These are phyloP conservation scores for Pristionchus mayeri DNA, from an alignment of 2,888 invertebrate species.

Conservation along the genomic window DNA sequence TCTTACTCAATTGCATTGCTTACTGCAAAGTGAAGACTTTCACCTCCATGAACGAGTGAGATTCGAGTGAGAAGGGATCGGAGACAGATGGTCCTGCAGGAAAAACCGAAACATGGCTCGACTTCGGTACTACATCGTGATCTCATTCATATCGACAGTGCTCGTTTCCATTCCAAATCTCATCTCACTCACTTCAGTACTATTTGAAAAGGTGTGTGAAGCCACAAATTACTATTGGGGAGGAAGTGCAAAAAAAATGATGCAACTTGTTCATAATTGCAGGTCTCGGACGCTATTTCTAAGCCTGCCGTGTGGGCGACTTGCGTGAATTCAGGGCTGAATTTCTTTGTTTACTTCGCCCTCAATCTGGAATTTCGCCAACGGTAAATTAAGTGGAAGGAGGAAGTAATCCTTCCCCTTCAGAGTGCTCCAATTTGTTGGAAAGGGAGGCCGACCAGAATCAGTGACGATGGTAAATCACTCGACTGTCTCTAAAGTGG, in stretches of 20 bases:
- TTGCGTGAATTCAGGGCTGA: conserved; percentile 52
- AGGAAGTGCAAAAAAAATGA: neutral
- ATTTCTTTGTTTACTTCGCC: conserved; percentile 56
- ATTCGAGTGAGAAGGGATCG: neutral
- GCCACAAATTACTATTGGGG: too few relatives aligned
- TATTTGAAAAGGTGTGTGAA: conserved; percentile 49
- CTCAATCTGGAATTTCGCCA: conserved; percentile 63
- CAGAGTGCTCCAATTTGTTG: conserved; percentile 9
- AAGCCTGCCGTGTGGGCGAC: conserved; percentile 56
- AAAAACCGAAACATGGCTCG: conserved; percentile 44
- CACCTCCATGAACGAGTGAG: conserved; percentile 51
- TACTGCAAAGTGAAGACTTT: conserved; percentile 53
- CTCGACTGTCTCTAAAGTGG: neutral
- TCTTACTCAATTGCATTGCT: conserved; percentile 51
- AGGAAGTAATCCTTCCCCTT: neutral
- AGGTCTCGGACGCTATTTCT: conserved; percentile 52
- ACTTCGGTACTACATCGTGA: conserved; percentile 54
- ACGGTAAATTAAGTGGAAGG: conserved; percentile 48
- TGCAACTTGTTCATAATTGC: neutral
- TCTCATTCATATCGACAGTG: conserved; percentile 51
- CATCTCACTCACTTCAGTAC: conserved; percentile 52
- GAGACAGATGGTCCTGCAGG: conserved; percentile 13
- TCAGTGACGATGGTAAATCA: neutral
- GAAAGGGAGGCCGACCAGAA: conserved; percentile 3
- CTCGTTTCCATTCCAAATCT: conserved; percentile 54